These are phyloP conservation scores for Platynereis dumerilii DNA, from an alignment of 2,888 invertebrate genomes.

Conservation along the genomic window DNA sequence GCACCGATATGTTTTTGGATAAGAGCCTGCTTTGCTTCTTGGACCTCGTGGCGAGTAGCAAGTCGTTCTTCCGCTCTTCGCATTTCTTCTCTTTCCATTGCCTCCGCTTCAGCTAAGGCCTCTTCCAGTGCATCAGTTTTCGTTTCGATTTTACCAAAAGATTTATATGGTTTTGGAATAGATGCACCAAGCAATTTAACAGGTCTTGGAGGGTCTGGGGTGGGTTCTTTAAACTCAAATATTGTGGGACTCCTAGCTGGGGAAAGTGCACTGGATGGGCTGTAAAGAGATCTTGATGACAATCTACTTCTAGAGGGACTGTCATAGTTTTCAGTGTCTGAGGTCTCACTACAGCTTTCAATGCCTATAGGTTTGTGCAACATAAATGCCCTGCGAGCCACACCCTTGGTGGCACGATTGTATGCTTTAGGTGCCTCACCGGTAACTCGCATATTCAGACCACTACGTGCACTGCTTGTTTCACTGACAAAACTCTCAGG, in stretches of 20 bases:
- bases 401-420: slow-evolving; percentile 22
- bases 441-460: slow-evolving; percentile 37
- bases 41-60: too few species aligned
- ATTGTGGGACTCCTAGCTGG: not conserved
- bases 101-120: slow-evolving; percentile 19
- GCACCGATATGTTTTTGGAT: too few species aligned
- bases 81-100: not conserved
- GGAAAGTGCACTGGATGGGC: not conserved
- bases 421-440: slow-evolving; percentile 40
- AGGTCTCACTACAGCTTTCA: slow-evolving; percentile 40
- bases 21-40: not conserved
- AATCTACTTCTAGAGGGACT: not conserved
- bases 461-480: slow-evolving; percentile 24
- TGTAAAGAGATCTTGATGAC: too few species aligned
- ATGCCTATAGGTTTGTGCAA: slow-evolving; percentile 33
- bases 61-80: not conserved
- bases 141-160: slow-evolving; percentile 39
- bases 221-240: not conserved
- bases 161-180: slow-evolving; percentile 39
- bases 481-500: slow-evolving; percentile 29
- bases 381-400: slow-evolving; percentile 36
- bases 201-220: not conserved
- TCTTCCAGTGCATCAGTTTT: slow-evolving; percentile 37
- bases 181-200: slow-evolving; percentile 10
- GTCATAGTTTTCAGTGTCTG: slow-evolving; percentile 33